Percentiles rank a stretch among this genome's conserved stretches.
Evolutionary conservation across 1,140 invertebrate species (phyloP).

Genomic region (Phymorhynchus buccinoides): DNA sequence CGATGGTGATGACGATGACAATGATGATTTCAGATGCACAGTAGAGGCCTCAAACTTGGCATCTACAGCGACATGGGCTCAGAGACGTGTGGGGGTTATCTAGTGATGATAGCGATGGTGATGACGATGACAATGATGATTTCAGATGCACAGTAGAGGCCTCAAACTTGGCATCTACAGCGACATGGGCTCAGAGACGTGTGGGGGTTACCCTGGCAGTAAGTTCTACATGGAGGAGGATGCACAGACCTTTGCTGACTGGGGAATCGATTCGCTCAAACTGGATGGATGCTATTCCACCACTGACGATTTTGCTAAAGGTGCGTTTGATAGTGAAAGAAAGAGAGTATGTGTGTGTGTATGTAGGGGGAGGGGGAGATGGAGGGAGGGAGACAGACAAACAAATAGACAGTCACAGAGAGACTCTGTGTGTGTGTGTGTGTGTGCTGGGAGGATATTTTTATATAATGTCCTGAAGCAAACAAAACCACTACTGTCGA

Average conservation of each 20-base stretch:
- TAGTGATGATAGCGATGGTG: too few relatives aligned
- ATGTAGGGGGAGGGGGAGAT: background rate
- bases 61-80: too few relatives aligned
- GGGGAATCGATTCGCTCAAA: conserved; percentile 97
- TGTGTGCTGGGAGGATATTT: too few relatives aligned
- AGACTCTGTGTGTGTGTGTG: too few relatives aligned
- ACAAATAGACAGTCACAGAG: too few relatives aligned
- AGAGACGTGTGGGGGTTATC: too few relatives aligned
- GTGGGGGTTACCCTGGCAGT: conserved; percentile 94
- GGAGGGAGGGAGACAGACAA: too few relatives aligned
- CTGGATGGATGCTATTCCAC: conserved; percentile 95
- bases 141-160: conserved; percentile 90
- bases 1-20: too few relatives aligned
- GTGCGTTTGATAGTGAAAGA: too few relatives aligned
- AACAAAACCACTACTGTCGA: too few relatives aligned
- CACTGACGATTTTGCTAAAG: conserved; percentile 38
- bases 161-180: conserved; percentile 98
- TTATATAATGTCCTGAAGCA: too few relatives aligned
- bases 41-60: too few relatives aligned
- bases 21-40: background rate
- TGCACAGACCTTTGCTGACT: conserved; percentile 93
- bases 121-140: background rate
- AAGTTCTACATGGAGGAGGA: conserved; percentile 89
- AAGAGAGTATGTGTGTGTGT: background rate
- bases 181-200: conserved; percentile 95